Conservation (phyloP, 2,888 invertebrate genomes). For the Bombylius discolor region DNA sequence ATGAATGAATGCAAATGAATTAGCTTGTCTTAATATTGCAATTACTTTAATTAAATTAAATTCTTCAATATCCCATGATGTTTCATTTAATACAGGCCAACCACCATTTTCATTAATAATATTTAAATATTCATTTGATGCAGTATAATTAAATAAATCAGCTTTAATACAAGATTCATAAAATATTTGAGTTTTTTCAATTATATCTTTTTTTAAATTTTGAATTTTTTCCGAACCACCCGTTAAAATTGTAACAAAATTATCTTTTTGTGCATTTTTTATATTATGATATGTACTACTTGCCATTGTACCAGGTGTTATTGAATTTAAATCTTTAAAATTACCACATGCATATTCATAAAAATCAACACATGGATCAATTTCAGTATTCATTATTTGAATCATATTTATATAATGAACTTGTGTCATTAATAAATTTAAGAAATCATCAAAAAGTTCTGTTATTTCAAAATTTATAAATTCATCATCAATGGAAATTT, state of each 20-base stretch:
- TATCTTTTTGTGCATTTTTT: neutral
- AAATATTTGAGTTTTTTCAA: neutral
- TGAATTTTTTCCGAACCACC: neutral
- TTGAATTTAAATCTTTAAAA: neutral
- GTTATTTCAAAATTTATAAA: no score
- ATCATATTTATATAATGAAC: neutral
- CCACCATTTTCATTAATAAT: neutral
- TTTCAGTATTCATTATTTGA: neutral
- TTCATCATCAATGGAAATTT: no score
- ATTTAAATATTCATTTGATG: neutral
- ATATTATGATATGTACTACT: neutral
- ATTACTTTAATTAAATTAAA: neutral
- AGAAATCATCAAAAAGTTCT: no score
- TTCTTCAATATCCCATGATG: neutral
- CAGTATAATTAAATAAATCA: neutral
- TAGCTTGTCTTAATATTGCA: neutral
- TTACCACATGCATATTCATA: neutral
- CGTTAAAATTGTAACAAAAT: neutral
- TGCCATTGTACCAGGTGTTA: neutral
- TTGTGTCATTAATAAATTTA: neutral
- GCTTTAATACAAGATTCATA: neutral
- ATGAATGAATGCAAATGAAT: neutral
- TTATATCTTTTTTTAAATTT: neutral
- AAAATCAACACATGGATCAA: neutral
- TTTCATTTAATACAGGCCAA: neutral